Evolutionary conservation across 2,797 vertebrate genomes (phyloP).

Genomic region (Catostomus latipinnis): DNA sequence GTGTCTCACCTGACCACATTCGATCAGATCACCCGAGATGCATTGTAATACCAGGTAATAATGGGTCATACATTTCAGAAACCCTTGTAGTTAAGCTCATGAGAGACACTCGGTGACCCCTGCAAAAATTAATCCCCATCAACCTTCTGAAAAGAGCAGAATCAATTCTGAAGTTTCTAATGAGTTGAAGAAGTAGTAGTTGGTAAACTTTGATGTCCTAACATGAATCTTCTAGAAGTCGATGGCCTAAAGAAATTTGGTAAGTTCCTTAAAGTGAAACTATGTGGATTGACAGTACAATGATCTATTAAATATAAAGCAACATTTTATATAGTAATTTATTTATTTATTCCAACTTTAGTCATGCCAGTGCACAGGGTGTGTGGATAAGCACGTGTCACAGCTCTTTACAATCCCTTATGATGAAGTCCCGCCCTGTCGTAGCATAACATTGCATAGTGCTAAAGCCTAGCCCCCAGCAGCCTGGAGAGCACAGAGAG

Average conservation of each 20-base stretch:
- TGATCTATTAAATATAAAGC: constrained; percentile 68
- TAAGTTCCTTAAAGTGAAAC: constrained; percentile 14
- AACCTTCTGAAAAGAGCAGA: constrained; percentile 26
- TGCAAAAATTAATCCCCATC: not conserved
- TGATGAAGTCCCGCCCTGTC: constrained; percentile 76
- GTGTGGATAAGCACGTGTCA: constrained; percentile 83
- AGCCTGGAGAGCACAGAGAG: constrained; percentile 71
- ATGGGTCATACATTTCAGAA: constrained; percentile 7
- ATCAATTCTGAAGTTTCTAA: constrained; percentile 12
- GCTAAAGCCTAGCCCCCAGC: constrained; percentile 76
- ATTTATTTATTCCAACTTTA: constrained; percentile 65
- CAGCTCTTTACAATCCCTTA: constrained; percentile 80
- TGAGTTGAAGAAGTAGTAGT: constrained; percentile 5
- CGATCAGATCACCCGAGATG: too few species aligned
- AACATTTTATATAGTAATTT: constrained; percentile 55
- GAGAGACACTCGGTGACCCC: not conserved
- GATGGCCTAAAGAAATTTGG: constrained; percentile 11
- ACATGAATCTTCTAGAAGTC: constrained; percentile 2
- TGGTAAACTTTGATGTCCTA: constrained; percentile 31
- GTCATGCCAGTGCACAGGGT: constrained; percentile 75
- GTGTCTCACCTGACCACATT: too few species aligned
- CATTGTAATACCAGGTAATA: too few species aligned
- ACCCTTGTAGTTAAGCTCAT: not conserved
- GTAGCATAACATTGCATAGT: constrained; percentile 58
- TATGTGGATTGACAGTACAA: constrained; percentile 51